Conservation (phyloP, 2,888 invertebrate genomes). For the Drosophila neutralis region DNA sequence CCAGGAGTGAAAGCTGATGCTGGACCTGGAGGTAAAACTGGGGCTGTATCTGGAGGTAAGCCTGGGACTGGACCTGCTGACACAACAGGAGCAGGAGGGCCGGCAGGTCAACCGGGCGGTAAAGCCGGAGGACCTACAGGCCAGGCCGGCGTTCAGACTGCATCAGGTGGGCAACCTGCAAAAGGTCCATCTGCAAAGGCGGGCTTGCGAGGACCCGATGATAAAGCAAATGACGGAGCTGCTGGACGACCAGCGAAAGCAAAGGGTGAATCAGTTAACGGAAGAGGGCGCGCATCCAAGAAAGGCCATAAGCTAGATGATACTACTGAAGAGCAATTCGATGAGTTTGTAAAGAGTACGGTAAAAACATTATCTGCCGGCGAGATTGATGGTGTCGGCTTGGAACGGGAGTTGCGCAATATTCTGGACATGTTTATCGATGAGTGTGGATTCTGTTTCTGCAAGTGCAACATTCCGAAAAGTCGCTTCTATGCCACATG, state of each 20-base stretch:
- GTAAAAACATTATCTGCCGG: conserved; percentile 60
- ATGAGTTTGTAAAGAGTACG: conserved; percentile 68
- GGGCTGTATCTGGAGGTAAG: conserved; percentile 1
- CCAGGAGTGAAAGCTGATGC: neutral
- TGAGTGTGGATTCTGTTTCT: conserved; percentile 79
- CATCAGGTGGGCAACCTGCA: neutral
- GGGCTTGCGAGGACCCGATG: conserved; percentile 3
- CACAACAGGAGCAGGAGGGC: neutral
- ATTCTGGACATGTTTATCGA: conserved; percentile 77
- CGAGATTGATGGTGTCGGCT: conserved; percentile 66
- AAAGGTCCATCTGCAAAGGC: conserved; percentile 13
- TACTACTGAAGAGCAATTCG: conserved; percentile 55
- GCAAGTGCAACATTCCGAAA: conserved; percentile 75
- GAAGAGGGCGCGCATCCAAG: conserved; percentile 7
- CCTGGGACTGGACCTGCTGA: conserved; percentile 12
- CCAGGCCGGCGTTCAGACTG: neutral
- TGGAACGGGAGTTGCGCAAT: conserved; percentile 76
- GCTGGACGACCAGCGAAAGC: neutral
- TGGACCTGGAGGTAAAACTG: neutral
- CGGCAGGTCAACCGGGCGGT: neutral
- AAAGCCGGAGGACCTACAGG: neutral
- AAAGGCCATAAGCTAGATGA: conserved; percentile 30
- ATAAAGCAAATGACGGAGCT: neutral
- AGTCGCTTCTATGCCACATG: conserved; percentile 79
- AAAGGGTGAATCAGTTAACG: neutral